Evolutionary conservation across 2,888 invertebrate genomes (phyloP), one percentile per base, ranked within the genome.

Genomic region (Tinea pellionella): DNA sequence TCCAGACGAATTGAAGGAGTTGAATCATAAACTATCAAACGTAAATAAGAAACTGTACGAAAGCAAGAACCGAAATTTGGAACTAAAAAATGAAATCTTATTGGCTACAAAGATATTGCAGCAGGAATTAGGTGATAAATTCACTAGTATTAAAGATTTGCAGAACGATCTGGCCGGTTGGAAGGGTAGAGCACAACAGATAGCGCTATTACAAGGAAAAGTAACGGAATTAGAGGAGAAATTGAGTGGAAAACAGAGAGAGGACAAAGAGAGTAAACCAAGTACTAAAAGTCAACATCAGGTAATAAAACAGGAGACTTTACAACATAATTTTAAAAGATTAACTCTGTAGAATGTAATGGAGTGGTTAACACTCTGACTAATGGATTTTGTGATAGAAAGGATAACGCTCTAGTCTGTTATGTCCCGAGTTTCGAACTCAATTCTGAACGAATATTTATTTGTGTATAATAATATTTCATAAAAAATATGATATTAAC

Each of bases 151-250:
- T 9, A 90, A 89, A 66, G 86, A 88, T 59, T 70, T 93, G 32
- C 88, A 88, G 58, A 88, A 88, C 65, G 86, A 89, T 62, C 77
- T 89, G 59, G 84, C 89, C 51, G 90, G 89, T 11, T 95, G 94
- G 94, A 90, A 93, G 64, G 94, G 95, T 0, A 87, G 94, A 63
- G 92, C 94, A 0, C 93, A 94, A 68, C 92, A 93, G 69, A 93
- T 95, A 62, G 73, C 90, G 0, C 77, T 90, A 12, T 75, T 95
- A 57, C 93, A 93, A 69, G 89, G 90, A 60, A 93, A 92, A 78
- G 79, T 93, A 58, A 75, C 74, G 6, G 93, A 94, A 59, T 72
- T 94, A 0, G 92, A 91, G 67, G 89, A 89, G 18, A 93, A 91
- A 69, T 66, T 93, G 12, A 88, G 78, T 64, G 75, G 74, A 1